Percentiles rank a stretch among this genome's conserved stretches.
Conservation (phyloP, 2,888 invertebrate species). For the Netelia melanura region DNA sequence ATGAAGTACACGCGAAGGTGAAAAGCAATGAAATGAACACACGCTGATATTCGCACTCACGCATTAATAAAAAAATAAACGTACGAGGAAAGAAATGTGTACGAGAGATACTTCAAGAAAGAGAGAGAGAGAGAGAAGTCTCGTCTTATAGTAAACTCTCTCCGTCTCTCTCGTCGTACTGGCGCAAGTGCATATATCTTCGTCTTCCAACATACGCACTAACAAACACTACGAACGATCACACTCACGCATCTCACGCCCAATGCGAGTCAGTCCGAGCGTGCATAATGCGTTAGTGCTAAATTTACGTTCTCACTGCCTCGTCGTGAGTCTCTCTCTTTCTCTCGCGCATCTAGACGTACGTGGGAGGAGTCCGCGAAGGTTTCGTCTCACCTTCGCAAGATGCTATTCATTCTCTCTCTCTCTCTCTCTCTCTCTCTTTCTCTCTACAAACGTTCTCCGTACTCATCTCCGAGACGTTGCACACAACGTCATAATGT, state of each 20-base stretch:
- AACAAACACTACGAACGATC: slow-evolving; percentile 50
- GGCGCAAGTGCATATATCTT: not conserved
- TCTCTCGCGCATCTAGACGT: slow-evolving; percentile 67
- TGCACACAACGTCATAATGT: not conserved
- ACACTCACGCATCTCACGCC: slow-evolving; percentile 72
- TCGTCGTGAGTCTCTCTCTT: slow-evolving; percentile 66
- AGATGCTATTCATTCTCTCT: slow-evolving; percentile 39
- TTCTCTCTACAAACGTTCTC: not conserved
- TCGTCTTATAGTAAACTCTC: not conserved
- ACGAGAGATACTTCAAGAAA: not conserved
- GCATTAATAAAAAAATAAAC: slow-evolving; percentile 39
- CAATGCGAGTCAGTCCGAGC: slow-evolving; percentile 82
- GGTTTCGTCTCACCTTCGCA: slow-evolving; percentile 68
- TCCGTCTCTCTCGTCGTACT: not conserved
- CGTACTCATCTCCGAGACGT: not conserved
- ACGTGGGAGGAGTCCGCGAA: slow-evolving; percentile 70
- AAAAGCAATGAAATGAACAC: not conserved
- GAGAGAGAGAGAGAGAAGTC: not conserved
- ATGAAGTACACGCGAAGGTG: slow-evolving; percentile 22
- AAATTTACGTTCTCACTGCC: slow-evolving; percentile 82
- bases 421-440: slow-evolving; percentile 36
- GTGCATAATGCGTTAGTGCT: slow-evolving; percentile 84
- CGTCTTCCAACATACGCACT: not conserved
- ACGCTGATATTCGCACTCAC: not conserved
- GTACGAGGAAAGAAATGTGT: slow-evolving; percentile 6